phyloP scores from a whole-genome alignment of 2,888 invertebrate species.

The Himalopsyche kuldschensis region DNA sequence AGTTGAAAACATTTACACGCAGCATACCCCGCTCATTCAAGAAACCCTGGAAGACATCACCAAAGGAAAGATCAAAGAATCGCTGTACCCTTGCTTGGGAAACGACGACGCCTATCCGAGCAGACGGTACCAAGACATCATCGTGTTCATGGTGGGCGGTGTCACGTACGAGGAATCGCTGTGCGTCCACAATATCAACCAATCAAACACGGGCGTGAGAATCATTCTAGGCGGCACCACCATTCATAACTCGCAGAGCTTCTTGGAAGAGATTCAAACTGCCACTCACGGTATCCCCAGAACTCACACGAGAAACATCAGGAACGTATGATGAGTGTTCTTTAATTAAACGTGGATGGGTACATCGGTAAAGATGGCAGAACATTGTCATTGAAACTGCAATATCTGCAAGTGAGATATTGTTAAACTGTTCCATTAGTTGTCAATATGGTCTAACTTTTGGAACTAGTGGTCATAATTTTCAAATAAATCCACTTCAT shows the following conservation, averaged over 20 bases:
- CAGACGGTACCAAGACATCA: conserved; percentile 84
- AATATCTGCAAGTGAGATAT: too few species aligned
- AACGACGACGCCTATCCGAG: conserved; percentile 56
- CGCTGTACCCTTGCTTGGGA: conserved; percentile 81
- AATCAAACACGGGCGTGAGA: conserved; percentile 69
- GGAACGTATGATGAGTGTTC: conserved; percentile 46
- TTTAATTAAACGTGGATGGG: background rate
- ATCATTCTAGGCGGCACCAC: conserved; percentile 90
- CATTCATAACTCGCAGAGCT: conserved; percentile 84
- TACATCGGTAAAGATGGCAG: background rate
- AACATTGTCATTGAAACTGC: too few species aligned
- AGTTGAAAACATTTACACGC: conserved; percentile 98
- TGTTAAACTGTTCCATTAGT: too few species aligned
- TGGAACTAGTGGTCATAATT: too few species aligned
- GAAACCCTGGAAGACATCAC: conserved; percentile 88
- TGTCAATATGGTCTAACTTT: too few species aligned
- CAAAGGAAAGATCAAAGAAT: conserved; percentile 87
- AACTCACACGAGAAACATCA: conserved; percentile 62
- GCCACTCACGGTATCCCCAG: conserved; percentile 69
- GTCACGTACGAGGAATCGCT: conserved; percentile 94
- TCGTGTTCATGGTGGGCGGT: conserved; percentile 96
- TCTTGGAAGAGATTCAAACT: conserved; percentile 72
- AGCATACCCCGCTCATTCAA: conserved; percentile 91
- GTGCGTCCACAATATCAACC: conserved; percentile 76
- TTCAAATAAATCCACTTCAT: too few species aligned